Percentiles rank a stretch among this genome's conserved stretches.
phyloP scores from a whole-genome alignment of 2,113 vertebrate species.

The Otolemur garnettii region DNA sequence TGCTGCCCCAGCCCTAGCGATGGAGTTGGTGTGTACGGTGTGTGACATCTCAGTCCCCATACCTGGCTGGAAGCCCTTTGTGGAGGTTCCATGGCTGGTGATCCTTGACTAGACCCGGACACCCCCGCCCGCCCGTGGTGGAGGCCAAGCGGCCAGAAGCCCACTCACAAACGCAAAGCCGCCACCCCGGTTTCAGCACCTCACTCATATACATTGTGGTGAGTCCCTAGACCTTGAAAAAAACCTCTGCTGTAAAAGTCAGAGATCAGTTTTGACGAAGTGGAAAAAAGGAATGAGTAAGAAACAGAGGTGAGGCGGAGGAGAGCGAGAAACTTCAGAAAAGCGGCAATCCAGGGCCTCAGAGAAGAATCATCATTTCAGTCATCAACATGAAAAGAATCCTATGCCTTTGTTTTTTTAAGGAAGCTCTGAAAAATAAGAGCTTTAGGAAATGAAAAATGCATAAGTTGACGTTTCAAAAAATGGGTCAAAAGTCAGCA shows the following conservation, averaged over 20 bases:
- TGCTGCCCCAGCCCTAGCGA: not conserved
- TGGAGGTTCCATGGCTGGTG: not conserved
- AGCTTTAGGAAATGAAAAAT: not conserved
- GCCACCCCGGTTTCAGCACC: not conserved
- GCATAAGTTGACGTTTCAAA: not conserved
- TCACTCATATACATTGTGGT: rapidly evolving
- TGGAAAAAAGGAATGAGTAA: not conserved
- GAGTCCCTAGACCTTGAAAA: not conserved
- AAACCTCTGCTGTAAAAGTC: not conserved
- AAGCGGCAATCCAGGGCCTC: not conserved
- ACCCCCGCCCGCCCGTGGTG: too few species aligned
- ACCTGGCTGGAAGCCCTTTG: too few species aligned
- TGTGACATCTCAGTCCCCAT: not conserved
- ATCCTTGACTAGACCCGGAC: not conserved
- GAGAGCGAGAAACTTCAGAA: not conserved
- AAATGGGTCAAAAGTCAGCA: not conserved
- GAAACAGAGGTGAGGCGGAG: not conserved
- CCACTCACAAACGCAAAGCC: not conserved
- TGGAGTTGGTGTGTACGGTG: not conserved
- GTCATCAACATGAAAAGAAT: not conserved
- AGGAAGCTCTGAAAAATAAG: not conserved
- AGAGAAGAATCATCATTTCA: not conserved
- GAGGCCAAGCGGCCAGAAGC: not conserved
- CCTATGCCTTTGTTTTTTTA: not conserved
- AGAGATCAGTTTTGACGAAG: not conserved